A percentile compares a stretch with the other conserved stretches of the same genome.
Conservation (phyloP, 2,888 invertebrate species). For the Coenonympha glycerion region DNA sequence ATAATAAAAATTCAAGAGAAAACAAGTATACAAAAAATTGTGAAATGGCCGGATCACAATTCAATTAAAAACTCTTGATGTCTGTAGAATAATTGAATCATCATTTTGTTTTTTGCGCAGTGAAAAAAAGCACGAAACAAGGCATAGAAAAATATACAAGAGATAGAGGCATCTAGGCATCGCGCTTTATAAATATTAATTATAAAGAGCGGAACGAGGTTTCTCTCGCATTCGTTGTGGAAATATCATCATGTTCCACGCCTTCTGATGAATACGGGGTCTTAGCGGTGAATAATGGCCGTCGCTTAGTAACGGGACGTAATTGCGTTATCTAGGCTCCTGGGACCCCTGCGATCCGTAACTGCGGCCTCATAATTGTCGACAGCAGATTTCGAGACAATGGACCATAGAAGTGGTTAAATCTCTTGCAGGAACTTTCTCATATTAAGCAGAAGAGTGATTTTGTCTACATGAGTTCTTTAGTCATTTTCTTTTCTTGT, state of each 20-base stretch:
- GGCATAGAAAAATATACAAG: too few species aligned
- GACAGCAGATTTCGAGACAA: constrained; percentile 32
- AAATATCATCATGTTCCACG: constrained; percentile 31
- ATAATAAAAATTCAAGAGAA: too few species aligned
- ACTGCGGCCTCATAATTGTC: constrained; percentile 67
- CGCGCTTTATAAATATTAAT: constrained; percentile 26
- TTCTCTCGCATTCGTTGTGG: constrained; percentile 35
- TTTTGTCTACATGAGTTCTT: too few species aligned
- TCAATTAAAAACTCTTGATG: too few species aligned
- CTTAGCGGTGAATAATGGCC: constrained; percentile 63
- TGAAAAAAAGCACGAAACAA: too few species aligned
- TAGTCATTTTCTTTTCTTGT: too few species aligned
- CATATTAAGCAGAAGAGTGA: too few species aligned
- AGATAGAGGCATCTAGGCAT: background rate
- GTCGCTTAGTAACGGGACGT: constrained; percentile 64
- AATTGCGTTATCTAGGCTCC: constrained; percentile 68
- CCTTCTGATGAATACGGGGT: constrained; percentile 46
- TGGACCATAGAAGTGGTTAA: constrained; percentile 2
- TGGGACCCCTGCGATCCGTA: constrained; percentile 58
- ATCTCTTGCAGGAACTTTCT: background rate
- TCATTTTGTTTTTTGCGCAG: too few species aligned
- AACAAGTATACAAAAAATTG: too few species aligned
- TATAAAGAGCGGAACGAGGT: constrained; percentile 35
- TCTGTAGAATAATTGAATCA: too few species aligned
- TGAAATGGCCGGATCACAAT: too few species aligned